Conservation (phyloP, 2,113 vertebrate genomes). For the Onychostruthus taczanowskii region DNA sequence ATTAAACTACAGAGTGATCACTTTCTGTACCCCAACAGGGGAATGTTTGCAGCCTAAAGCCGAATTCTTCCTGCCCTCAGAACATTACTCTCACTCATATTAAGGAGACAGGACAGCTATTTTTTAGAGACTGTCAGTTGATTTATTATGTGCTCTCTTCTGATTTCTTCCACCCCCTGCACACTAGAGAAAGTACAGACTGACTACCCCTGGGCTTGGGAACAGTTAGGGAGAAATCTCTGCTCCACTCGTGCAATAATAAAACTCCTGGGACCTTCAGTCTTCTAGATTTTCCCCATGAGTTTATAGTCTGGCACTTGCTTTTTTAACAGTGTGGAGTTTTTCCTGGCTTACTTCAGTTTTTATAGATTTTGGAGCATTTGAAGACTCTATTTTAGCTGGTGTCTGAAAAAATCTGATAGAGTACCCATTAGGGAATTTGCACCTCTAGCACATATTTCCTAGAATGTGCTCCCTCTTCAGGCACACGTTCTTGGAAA, state of each 20-base stretch:
- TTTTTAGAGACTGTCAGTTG: slow-evolving; percentile 38
- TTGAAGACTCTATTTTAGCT: not conserved
- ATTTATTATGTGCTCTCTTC: slow-evolving; percentile 51
- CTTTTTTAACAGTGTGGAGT: not conserved
- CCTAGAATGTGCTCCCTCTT: not conserved
- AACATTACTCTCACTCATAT: slow-evolving; percentile 50
- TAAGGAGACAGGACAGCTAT: slow-evolving; percentile 50
- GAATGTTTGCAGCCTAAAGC: slow-evolving; percentile 27
- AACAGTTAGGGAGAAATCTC: not conserved
- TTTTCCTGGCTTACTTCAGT: not conserved
- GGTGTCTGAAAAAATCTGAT: not conserved
- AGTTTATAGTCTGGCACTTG: not conserved
- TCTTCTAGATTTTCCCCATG: not conserved
- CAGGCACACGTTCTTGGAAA: not conserved
- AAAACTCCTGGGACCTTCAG: not conserved
- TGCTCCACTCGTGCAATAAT: not conserved
- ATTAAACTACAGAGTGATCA: slow-evolving; percentile 42
- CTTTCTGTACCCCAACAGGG: not conserved
- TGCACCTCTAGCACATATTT: not conserved
- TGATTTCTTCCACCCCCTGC: slow-evolving; percentile 51
- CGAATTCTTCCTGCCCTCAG: slow-evolving; percentile 40
- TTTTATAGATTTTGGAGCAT: not conserved
- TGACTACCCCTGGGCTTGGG: not conserved
- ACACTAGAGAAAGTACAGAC: slow-evolving; percentile 14
- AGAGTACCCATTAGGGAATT: not conserved